phyloP scores from a whole-genome alignment of 2,888 invertebrate genomes.

The Microctonus brassicae region DNA sequence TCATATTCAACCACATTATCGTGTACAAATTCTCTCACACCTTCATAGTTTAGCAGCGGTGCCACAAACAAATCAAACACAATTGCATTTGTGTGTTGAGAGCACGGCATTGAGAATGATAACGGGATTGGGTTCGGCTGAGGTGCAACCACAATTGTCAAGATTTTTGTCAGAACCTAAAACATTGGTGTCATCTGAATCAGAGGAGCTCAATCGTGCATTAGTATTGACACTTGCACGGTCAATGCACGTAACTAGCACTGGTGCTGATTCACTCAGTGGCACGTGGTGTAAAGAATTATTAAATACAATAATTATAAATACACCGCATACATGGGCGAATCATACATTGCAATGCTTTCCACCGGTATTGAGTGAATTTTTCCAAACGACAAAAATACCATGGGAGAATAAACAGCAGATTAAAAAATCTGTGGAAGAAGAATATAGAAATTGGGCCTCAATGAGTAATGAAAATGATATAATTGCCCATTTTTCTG shows the following conservation, averaged over 20 bases:
- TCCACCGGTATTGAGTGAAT: constrained; percentile 89
- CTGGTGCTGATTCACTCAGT: constrained; percentile 73
- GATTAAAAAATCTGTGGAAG: constrained; percentile 92
- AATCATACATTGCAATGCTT: constrained; percentile 93
- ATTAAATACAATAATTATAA: constrained; percentile 89
- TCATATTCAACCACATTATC: constrained; percentile 95
- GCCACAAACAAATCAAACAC: constrained; percentile 95
- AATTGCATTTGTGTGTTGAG: constrained; percentile 92
- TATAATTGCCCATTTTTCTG: constrained; percentile 94
- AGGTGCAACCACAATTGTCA: constrained; percentile 94
- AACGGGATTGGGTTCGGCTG: constrained; percentile 91
- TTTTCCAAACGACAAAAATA: constrained; percentile 86
- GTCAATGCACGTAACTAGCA: constrained; percentile 93
- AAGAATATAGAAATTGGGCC: constrained; percentile 96
- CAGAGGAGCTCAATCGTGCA: constrained; percentile 93
- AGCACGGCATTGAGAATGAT: constrained; percentile 89
- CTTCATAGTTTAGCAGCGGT: constrained; percentile 92
- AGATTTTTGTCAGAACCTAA: constrained; percentile 93
- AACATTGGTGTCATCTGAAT: constrained; percentile 91
- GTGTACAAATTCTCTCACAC: constrained; percentile 91
- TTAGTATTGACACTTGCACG: constrained; percentile 93
- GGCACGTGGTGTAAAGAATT: constrained; percentile 93
- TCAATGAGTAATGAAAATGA: constrained; percentile 98
- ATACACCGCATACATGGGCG: constrained; percentile 96
- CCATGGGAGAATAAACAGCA: constrained; percentile 92